Percentiles rank a stretch among this genome's conserved stretches.
phyloP scores from a whole-genome alignment of 2,888 invertebrate species.

The Papilio demoleus region DNA sequence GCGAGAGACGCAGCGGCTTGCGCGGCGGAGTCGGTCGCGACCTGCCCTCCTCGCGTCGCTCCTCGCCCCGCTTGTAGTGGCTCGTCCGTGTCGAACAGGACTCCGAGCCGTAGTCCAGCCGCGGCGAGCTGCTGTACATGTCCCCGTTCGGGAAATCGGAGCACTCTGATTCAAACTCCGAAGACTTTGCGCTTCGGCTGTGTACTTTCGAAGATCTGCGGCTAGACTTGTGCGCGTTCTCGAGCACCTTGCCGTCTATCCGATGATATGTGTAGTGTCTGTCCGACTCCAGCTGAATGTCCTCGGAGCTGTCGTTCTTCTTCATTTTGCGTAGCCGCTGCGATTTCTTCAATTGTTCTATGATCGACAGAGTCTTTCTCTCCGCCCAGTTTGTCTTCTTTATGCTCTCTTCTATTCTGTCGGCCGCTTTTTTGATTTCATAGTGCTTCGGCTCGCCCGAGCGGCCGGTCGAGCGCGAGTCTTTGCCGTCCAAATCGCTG shows the following conservation, averaged over 20 bases:
- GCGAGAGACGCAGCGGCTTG: slow-evolving; percentile 91
- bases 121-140: slow-evolving; percentile 68
- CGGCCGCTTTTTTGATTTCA: slow-evolving; percentile 72
- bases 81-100: slow-evolving; percentile 72
- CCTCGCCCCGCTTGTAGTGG: slow-evolving; percentile 74
- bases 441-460: slow-evolving; percentile 59
- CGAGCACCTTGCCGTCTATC: slow-evolving; percentile 80
- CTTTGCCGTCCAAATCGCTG: slow-evolving; percentile 68
- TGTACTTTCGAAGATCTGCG: slow-evolving; percentile 75
- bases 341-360: slow-evolving; percentile 75
- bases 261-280: slow-evolving; percentile 73
- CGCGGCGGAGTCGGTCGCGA: slow-evolving; percentile 91
- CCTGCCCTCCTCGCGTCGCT: slow-evolving; percentile 70
- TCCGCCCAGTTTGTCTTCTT: slow-evolving; percentile 81
- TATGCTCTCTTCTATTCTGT: slow-evolving; percentile 75
- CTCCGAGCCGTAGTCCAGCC: slow-evolving; percentile 84
- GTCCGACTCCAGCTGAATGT: slow-evolving; percentile 77
- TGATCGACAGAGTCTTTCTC: slow-evolving; percentile 75
- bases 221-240: slow-evolving; percentile 82
- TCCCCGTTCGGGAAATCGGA: slow-evolving; percentile 80
- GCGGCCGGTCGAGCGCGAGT: slow-evolving; percentile 53
- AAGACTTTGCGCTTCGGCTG: slow-evolving; percentile 87
- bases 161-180: slow-evolving; percentile 91
- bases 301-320: slow-evolving; percentile 76
- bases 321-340: slow-evolving; percentile 72